These are phyloP conservation scores for Drosophila lutescens DNA, from an alignment of 2,888 invertebrate genomes.

Conservation along the genomic window DNA sequence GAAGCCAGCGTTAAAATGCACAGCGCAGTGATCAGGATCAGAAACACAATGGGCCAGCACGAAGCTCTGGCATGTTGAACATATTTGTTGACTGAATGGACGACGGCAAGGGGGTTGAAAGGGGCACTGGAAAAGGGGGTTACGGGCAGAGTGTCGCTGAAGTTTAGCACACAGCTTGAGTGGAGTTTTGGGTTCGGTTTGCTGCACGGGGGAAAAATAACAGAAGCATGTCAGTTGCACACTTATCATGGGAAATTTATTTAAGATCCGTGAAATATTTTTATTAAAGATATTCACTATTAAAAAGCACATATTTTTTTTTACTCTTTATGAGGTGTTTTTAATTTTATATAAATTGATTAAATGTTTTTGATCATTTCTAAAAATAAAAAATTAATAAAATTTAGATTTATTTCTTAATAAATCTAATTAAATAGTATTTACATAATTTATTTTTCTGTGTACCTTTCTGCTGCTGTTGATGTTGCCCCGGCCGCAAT, in stretches of 20 bases:
- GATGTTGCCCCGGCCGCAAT: constrained; percentile 68
- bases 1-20: constrained; percentile 74
- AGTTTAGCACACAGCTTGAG: constrained; percentile 71
- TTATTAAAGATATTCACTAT: too few relatives aligned
- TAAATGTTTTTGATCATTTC: too few relatives aligned
- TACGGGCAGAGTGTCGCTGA: constrained; percentile 63
- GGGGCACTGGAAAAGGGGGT: background rate
- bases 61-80: constrained; percentile 74
- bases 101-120: background rate
- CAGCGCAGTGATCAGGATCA: constrained; percentile 76
- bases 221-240: background rate
- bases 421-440: too few relatives aligned
- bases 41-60: constrained; percentile 65
- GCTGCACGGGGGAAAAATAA: constrained; percentile 4
- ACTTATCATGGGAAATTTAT: background rate
- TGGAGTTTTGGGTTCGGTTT: constrained; percentile 48
- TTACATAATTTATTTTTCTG: background rate
- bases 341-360: too few relatives aligned
- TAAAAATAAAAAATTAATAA: too few relatives aligned
- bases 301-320: background rate
- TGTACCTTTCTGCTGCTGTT: constrained; percentile 42
- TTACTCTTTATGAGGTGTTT: too few relatives aligned
- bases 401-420: too few relatives aligned
- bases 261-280: background rate
- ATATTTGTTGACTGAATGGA: constrained; percentile 70